Evolutionary conservation across 2,888 invertebrate species (phyloP).

Genomic region (Furcula furcula): DNA sequence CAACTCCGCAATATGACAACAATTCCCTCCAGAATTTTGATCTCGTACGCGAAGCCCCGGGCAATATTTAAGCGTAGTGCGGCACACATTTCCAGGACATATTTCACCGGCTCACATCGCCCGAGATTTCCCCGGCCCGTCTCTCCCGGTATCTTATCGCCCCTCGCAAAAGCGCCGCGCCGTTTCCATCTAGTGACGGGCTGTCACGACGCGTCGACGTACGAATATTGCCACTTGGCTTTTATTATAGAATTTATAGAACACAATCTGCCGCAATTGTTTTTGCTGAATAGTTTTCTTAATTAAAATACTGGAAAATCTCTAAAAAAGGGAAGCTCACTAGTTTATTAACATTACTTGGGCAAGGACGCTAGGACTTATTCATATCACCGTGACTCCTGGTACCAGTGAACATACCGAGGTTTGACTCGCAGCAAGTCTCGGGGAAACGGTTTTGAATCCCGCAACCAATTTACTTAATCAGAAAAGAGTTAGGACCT

Average conservation of each 20-base stretch:
- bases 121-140: conserved; percentile 30
- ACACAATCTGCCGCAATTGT: conserved; percentile 11
- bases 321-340: too few species aligned
- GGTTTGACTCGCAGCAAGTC: too few species aligned
- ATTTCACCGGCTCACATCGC: conserved; percentile 31
- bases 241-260: conserved; percentile 21
- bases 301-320: conserved; percentile 11
- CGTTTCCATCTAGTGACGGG: conserved; percentile 19
- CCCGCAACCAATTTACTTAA: too few species aligned
- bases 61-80: conserved; percentile 31
- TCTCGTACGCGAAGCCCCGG: conserved; percentile 22
- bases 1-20: conserved; percentile 23
- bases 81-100: conserved; percentile 33
- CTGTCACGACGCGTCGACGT: conserved; percentile 17
- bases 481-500: too few species aligned
- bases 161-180: conserved; percentile 10
- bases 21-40: conserved; percentile 18
- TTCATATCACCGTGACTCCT: too few species aligned
- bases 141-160: conserved; percentile 26
- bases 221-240: conserved; percentile 28
- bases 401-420: too few species aligned
- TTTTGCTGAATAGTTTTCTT: conserved; percentile 16
- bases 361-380: too few species aligned
- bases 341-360: too few species aligned
- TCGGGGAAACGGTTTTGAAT: too few species aligned